Base-by-base conservation (phyloP, 2,797 vertebrate species). In the Liparis tanakae region DNA sequence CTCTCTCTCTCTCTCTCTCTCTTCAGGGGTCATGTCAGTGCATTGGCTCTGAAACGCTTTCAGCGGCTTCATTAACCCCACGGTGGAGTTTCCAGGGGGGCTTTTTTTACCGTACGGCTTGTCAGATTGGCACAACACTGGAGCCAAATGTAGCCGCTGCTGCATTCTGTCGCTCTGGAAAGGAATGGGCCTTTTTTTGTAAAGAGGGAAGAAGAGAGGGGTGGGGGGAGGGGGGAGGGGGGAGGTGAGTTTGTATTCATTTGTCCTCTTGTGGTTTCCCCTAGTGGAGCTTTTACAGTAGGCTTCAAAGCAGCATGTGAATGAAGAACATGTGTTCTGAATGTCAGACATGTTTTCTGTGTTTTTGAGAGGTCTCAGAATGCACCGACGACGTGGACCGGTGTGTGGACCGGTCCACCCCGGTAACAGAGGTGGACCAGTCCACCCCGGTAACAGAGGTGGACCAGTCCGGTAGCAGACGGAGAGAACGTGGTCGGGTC, bases 181-280 rank as follows among this genome's bases (percentile, higher is more conserved):
- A 71, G 50, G 43, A 64, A 67, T 0, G 5, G 55, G 36, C 14
- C 9, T 50, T n/a, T 20, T 50, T 48, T 56, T 55, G n/a, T n/a
- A n/a, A n/a, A n/a, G n/a, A n/a, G n/a, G n/a, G n/a, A n/a, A n/a
- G n/a, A n/a, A n/a, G n/a, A 34, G 54, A 63, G 57, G 37, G 61
- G 3, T 14, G 10, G 37, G 36, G 2, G 22, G n/a, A n/a, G 66
- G 77, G 70, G 86, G 83, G 37, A 64, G 3, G 17, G 10, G 39
- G 36, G 2, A 30, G 66, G 77, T 67, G 86, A 83, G 78, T 74
- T 58, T 73, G 74, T 59, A 79, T 79, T 70, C 69, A 61, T 55
- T 83, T 80, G 74, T 70, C 60, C 56, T 86, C 64, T 74, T 81
- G 85, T 72, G 85, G 85, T 85, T 91, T 89, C 80, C 81, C 25